Evolutionary conservation across 2,888 invertebrate genomes (phyloP).

Genomic region (Tricholauxania praeusta): DNA sequence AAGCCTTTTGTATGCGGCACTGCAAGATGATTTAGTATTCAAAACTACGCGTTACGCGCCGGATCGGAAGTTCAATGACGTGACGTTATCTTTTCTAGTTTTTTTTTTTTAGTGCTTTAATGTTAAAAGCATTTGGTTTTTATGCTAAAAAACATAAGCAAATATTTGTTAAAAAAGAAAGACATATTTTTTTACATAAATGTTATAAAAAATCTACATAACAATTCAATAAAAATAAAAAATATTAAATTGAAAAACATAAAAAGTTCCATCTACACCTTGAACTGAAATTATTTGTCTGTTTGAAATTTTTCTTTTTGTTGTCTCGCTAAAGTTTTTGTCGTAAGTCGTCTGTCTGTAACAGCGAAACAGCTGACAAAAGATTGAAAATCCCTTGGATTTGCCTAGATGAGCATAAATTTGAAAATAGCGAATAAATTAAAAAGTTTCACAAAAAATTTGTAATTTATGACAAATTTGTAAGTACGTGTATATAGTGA

Average conservation of each 20-base stretch:
- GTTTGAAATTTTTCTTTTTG: neutral
- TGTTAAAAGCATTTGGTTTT: conserved; percentile 19
- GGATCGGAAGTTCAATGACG: conserved; percentile 37
- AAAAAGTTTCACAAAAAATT: neutral
- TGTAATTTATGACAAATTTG: conserved; percentile 11
- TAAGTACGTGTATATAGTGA: neutral
- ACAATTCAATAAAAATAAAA: conserved; percentile 26
- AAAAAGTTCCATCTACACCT: conserved; percentile 19
- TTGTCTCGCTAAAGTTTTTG: neutral
- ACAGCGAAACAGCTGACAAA: conserved; percentile 20
- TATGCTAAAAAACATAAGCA: conserved; percentile 40
- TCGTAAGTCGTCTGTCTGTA: neutral
- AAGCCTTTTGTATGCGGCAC: conserved; percentile 7
- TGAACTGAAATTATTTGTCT: conserved; percentile 16
- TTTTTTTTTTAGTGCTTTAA: conserved; percentile 30
- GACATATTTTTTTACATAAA: neutral
- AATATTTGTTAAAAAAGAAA: conserved; percentile 21
- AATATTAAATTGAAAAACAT: conserved; percentile 23
- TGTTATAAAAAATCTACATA: neutral
- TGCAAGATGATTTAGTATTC: conserved; percentile 30
- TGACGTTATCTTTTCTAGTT: neutral
- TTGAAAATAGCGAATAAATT: neutral
- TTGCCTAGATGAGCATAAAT: conserved; percentile 7
- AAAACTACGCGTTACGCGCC: conserved; percentile 11
- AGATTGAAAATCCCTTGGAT: conserved; percentile 2